Base-by-base conservation (phyloP, 2,888 invertebrate species). In the Mellilla xanthometata region DNA sequence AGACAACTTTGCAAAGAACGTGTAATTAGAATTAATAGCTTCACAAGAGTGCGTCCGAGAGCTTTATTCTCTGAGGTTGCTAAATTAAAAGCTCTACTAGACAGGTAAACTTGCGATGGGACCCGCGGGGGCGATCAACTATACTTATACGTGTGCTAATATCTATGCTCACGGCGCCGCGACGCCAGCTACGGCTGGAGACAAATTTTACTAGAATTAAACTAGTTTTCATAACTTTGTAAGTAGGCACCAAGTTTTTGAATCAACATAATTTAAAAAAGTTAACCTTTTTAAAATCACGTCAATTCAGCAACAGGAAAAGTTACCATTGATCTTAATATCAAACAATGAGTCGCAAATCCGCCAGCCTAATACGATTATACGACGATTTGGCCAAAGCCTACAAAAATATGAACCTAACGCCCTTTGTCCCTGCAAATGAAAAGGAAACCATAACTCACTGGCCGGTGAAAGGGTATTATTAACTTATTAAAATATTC, bases 401-500 rank as follows among this genome's bases (percentile, higher is more conserved):
- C 23, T 31, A 38, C 32, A 47, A 51, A 53, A 49, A 52, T 48
- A 44, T 43, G 39, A 54, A 43, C 49, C 49, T 51, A 59, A 58
- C 50, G 53, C 39, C 58, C 53, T 60, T 65, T 59, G 58, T 49
- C 54, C 48, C 57, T 54, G 61, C 58, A 66, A 70, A 67, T 66
- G 63, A 68, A 71, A 64, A 60, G 65, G 63, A 68, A 68, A 62
- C 61, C 60, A 63, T 72, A 61, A 64, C 60, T 68, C 62, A 63
- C 58, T 55, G 51, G 51, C 52, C 50, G 59, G 54, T 60, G 62
- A 64, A 65, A 71, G 64, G 60, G 58, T 64, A 68, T 67, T 67
- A 67, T 65, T 72, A 67, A 66, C 67, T 72, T 72, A 81, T 76
- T 76, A 77, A 75, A 81, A 77, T 78, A 80, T 80, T 79, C 73